These are phyloP conservation scores for Festucalex cinctus DNA, from an alignment of 2,113 vertebrate species.

Conservation along the genomic window DNA sequence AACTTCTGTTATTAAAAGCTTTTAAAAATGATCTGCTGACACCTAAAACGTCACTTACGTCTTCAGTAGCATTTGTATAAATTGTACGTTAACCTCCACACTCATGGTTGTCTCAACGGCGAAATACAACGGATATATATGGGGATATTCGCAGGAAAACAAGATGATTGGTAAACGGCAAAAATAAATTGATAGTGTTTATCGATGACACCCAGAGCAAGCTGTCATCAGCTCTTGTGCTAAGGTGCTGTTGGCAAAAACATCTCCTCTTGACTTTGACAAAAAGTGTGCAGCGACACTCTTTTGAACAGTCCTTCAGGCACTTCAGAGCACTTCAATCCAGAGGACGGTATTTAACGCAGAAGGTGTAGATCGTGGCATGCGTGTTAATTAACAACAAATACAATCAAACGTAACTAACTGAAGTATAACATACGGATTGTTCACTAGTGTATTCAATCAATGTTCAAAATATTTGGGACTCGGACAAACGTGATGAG, in stretches of 20 bases:
- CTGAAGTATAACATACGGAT: constrained; percentile 9
- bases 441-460: constrained; percentile 16
- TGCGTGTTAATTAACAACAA: constrained; percentile 17
- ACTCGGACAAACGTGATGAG: background rate
- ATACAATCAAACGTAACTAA: constrained; percentile 7
- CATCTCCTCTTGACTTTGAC: background rate
- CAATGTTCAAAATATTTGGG: background rate
- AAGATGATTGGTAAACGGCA: background rate
- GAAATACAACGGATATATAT: background rate
- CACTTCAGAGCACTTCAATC: background rate
- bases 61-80: background rate
- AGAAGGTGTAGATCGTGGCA: constrained; percentile 17
- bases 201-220: background rate
- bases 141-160: background rate
- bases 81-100: background rate
- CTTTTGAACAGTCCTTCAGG: background rate
- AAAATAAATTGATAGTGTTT: background rate
- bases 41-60: background rate
- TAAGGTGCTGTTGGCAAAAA: constrained; percentile 7
- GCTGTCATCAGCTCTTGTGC: background rate
- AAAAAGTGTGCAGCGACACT: background rate
- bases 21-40: background rate
- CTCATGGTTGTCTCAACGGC: background rate
- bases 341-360: constrained; percentile 55
- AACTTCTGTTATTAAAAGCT: background rate